These are phyloP conservation scores for Trisateles emortualis DNA, from an alignment of 2,888 invertebrate genomes.

Conservation along the genomic window DNA sequence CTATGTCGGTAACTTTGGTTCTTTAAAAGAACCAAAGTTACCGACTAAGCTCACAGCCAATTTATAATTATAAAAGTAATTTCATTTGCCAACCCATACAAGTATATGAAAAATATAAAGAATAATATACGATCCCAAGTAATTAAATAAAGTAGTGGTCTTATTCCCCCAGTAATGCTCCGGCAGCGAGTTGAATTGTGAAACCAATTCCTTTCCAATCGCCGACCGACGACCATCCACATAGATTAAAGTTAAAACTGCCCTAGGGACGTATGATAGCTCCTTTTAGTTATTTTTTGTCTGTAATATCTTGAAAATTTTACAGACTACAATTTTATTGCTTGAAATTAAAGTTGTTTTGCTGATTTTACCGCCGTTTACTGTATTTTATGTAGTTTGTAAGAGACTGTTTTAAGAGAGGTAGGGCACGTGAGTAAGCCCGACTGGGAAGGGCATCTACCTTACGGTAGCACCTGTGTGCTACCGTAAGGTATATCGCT, in stretches of 20 bases:
- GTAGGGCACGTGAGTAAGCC: no score
- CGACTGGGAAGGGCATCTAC: no score
- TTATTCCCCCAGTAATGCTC: slow-evolving; percentile 2
- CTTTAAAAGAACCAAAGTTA: no score
- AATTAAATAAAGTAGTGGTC: slow-evolving; percentile 8
- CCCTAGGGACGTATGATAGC: slow-evolving; percentile 27
- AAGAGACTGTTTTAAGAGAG: no score
- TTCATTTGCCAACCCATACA: no score
- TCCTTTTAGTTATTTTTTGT: slow-evolving; percentile 8
- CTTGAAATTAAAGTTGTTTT: neutral
- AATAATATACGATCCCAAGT: neutral
- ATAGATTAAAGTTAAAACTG: slow-evolving; percentile 49
- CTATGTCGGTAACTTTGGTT: no score
- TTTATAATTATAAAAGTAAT: no score
- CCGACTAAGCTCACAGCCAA: no score
- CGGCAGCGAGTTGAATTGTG: slow-evolving; percentile 6
- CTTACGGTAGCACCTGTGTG: no score
- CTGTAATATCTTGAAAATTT: slow-evolving; percentile 2
- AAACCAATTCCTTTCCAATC: slow-evolving; percentile 47
- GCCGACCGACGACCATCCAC: slow-evolving; percentile 29
- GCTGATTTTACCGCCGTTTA: no score
- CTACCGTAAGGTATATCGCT: no score
- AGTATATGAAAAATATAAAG: neutral
- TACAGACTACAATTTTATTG: neutral
- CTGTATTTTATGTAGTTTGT: no score